Evolutionary conservation across 2,888 invertebrate genomes (phyloP), one percentile per base, ranked within the genome.

Genomic region (Drosophila parthenogenetica): DNA sequence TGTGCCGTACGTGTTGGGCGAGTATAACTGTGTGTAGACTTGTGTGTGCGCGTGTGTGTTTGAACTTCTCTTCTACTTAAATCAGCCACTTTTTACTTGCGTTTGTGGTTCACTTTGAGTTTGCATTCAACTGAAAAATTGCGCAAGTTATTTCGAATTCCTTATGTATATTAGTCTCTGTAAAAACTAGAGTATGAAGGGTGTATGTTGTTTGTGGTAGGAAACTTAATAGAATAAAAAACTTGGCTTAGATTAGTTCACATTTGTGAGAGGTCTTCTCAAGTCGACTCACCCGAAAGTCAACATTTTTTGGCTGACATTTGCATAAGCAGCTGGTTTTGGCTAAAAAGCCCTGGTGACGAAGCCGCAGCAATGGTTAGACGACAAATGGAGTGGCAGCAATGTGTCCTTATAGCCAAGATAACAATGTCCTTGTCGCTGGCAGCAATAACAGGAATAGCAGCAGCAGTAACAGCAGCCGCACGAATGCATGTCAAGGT

Each of bases 401-500:
- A 42, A 37, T 43, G 37, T 22, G 37, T 22, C 17, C 57, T 22
- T 17, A 35, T 1, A 51, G 59, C 16, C 17, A 59, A 40, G 55
- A 19, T 53, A 58, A 43, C 57, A 48, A 16, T 74, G 74, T 82
- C 73, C 83, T 74, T 80, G 77, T 53, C 50, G 54, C 72, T 43
- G 46, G 51, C 68, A 66, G 69, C 40, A 65, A 51, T 59, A 48
- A 50, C 50, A 67, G 16, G 11, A 42, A 54, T 29, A 51, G 43
- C 58, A 66, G 22, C 45, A 71, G 40, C 51, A 72, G 54, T 67
- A 78, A 16, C 73, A 65, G 79, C 72, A 79, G 59, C 79, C 82
- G 40, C 80, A 86, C 65, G 75, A 77, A 81, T 85, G 89, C 85
- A 89, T 87, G 87, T 87, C 85, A 86, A 89, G 89, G 85, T 72